Evolutionary conservation across 1,140 invertebrate species (phyloP), one percentile per base, ranked within the genome.

Genomic region (Fopius arisanus): DNA sequence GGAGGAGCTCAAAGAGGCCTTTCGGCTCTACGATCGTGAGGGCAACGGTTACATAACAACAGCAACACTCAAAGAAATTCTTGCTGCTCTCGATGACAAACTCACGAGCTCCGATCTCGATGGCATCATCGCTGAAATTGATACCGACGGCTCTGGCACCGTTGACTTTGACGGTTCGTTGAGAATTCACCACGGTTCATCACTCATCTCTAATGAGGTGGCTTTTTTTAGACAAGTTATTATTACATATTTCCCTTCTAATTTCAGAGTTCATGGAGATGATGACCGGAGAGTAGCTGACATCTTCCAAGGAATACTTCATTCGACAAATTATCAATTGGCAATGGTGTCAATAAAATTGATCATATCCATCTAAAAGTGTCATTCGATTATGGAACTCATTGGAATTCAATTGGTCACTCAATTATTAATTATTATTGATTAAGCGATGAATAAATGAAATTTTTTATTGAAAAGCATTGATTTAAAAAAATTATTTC

Each of bases 41-140:
- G 96, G 96, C 28, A 97, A 97, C 82, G 96, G 96, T 80, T 97
- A 97, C 88, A 97, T 97, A 83, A 97, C 96, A 68, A 97, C 96
- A 12, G 93, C 92, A 0, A 96, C 95, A 3, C 89, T 97, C 14
- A 94, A 96, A 81, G 96, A 97, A 88, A 97, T 97, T 85, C 89
- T 97, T 19, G 92, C 93, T 33, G 96, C 96, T 4, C 89, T 97
- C 21, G 96, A 97, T 79, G 96, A 97, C 83, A 97, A 97, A 85
- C 90, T 97, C 2, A 95, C 93, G 65, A 93, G 91, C 80, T 89
- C 92, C 10, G 93, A 94, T 81, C 89, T 97, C 67, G 96, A 97
- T 83, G 95, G 96, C 66, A 97, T 97, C 84, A 96, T 96, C 77
- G 93, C 94, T 78, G 96, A 97, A 90, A 97, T 97, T 81, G 96